phyloP scores from a whole-genome alignment of 1,140 invertebrate genomes.

The Saxidomus purpurata region DNA sequence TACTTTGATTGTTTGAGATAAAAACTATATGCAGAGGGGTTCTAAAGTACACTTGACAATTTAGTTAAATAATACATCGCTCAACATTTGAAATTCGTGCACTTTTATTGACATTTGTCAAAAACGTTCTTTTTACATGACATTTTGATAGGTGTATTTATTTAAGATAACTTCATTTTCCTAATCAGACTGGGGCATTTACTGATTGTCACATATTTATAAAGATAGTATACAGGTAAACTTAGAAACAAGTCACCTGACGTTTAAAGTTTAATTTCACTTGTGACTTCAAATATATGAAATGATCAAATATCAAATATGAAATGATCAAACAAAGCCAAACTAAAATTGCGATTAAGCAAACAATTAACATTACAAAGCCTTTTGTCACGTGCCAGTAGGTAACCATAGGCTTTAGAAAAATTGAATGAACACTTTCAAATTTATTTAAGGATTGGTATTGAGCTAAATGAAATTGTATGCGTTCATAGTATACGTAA shows the following conservation, averaged over 20 bases:
- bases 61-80: neutral
- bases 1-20: neutral
- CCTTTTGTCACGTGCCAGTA: neutral
- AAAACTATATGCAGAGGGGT: neutral
- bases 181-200: no score
- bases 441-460: no score
- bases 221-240: neutral
- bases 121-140: constrained; percentile 1
- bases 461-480: no score
- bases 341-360: neutral
- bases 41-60: neutral
- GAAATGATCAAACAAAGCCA: no score
- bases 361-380: neutral
- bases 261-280: no score
- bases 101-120: neutral
- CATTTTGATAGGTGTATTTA: neutral
- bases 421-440: neutral
- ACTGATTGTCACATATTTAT: neutral
- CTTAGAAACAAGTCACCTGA: neutral
- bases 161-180: neutral
- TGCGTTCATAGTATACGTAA: no score
- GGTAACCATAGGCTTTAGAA: neutral
- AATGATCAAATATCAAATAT: no score
- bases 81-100: neutral
- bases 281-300: no score